phyloP scores from a whole-genome alignment of 2,888 invertebrate genomes.

The Hyalella azteca region DNA sequence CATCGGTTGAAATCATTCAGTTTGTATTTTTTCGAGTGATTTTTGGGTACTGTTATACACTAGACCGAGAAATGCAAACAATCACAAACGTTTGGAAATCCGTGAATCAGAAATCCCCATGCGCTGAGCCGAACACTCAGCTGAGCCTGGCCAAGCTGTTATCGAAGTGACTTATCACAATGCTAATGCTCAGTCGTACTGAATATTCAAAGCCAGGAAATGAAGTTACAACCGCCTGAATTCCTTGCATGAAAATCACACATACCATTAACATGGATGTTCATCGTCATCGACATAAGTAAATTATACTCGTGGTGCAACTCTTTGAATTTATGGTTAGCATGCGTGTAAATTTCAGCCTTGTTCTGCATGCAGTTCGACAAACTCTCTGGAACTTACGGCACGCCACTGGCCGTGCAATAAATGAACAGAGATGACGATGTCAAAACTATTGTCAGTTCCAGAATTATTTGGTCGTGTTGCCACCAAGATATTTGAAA shows the following conservation, averaged over 20 bases:
- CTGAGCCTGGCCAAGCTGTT: background rate
- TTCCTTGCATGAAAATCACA: background rate
- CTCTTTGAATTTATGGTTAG: conserved; percentile 30
- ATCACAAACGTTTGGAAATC: no score
- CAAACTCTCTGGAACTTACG: no score
- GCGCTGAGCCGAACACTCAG: background rate
- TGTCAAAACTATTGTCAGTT: no score
- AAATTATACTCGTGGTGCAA: conserved; percentile 19
- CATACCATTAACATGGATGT: background rate
- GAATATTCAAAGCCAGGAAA: conserved; percentile 14
- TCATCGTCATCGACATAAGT: background rate
- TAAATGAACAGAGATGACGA: no score
- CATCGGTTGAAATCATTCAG: no score
- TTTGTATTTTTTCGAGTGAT: no score
- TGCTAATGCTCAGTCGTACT: conserved; percentile 21
- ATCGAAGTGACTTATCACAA: conserved; percentile 30
- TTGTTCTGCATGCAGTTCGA: no score
- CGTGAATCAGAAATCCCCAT: background rate
- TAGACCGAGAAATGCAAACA: no score
- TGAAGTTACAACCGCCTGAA: conserved; percentile 34
- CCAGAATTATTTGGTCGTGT: no score
- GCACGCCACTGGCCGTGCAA: no score
- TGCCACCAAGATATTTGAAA: no score
- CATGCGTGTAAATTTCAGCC: background rate
- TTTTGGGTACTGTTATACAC: no score